Percentiles rank a stretch among this genome's conserved stretches.
Evolutionary conservation across 2,113 vertebrate genomes (phyloP).

Genomic region (Barbus barbus): DNA sequence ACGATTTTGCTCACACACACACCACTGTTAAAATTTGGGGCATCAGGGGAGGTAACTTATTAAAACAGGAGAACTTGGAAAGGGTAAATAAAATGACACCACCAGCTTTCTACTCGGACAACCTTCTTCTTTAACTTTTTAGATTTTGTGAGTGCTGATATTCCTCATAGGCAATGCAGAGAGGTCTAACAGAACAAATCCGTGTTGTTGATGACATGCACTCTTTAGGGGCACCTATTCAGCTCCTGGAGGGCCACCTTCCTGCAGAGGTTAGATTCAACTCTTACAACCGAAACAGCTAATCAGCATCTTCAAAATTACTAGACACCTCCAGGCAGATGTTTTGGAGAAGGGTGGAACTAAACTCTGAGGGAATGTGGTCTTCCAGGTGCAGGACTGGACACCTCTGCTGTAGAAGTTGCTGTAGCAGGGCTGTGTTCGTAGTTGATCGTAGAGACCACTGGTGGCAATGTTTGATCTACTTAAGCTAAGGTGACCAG

Average conservation of each 20-base stretch:
- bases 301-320: neutral
- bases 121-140: neutral
- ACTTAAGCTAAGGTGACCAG: too few relatives aligned
- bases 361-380: too few relatives aligned
- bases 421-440: too few relatives aligned
- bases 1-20: neutral
- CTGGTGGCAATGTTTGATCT: too few relatives aligned
- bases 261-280: too few relatives aligned
- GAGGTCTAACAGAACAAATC: neutral
- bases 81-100: neutral
- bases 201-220: neutral
- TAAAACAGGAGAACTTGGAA: neutral
- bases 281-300: too few relatives aligned
- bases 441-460: too few relatives aligned
- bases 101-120: neutral
- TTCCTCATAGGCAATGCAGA: neutral
- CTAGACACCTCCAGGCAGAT: neutral
- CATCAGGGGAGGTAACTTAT: neutral
- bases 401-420: too few relatives aligned
- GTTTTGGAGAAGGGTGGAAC: too few relatives aligned
- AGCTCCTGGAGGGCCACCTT: neutral
- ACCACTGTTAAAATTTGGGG: neutral
- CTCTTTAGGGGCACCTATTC: too few relatives aligned
- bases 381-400: too few relatives aligned
- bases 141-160: neutral